phyloP scores from a whole-genome alignment of 1,140 invertebrate genomes.

The Maconellicoccus hirsutus region DNA sequence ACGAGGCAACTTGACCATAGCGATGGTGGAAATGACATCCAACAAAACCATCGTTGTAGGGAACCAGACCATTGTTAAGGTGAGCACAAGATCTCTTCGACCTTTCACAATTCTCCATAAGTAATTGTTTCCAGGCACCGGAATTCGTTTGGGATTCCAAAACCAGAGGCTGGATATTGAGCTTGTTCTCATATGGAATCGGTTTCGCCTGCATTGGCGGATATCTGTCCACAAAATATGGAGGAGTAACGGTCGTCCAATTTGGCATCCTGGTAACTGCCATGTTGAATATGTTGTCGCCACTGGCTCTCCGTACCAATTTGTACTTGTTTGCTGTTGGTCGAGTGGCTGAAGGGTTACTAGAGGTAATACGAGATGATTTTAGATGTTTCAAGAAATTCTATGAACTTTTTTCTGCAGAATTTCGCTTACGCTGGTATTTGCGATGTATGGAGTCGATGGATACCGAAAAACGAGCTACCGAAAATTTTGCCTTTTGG shows the following conservation, averaged over 20 bases:
- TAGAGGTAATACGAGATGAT: slow-evolving; percentile 56
- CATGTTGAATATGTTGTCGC: slow-evolving; percentile 59
- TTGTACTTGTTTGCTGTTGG: slow-evolving; percentile 57
- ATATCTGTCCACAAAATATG: slow-evolving; percentile 40
- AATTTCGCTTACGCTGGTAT: not conserved
- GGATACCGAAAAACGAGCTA: not conserved
- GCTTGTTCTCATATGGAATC: slow-evolving; percentile 60
- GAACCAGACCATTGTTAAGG: too few relatives aligned
- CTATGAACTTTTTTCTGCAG: not conserved
- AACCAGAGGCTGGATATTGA: slow-evolving; percentile 44
- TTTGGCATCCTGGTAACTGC: slow-evolving; percentile 47
- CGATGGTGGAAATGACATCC: not conserved
- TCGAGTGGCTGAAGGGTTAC: slow-evolving; percentile 75
- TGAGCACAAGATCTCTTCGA: too few relatives aligned
- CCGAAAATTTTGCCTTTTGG: not conserved
- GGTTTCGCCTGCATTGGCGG: slow-evolving; percentile 47
- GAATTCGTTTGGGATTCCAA: slow-evolving; percentile 51
- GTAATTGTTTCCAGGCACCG: slow-evolving; percentile 37
- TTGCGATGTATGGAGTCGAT: not conserved
- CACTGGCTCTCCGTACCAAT: slow-evolving; percentile 56
- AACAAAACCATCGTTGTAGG: not conserved
- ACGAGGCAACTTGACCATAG: not conserved
- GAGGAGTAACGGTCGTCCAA: slow-evolving; percentile 45
- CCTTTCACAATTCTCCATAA: not conserved
- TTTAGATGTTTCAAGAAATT: too few relatives aligned